phyloP scores from a whole-genome alignment of 2,113 vertebrate genomes.

The Lutjanus erythropterus region DNA sequence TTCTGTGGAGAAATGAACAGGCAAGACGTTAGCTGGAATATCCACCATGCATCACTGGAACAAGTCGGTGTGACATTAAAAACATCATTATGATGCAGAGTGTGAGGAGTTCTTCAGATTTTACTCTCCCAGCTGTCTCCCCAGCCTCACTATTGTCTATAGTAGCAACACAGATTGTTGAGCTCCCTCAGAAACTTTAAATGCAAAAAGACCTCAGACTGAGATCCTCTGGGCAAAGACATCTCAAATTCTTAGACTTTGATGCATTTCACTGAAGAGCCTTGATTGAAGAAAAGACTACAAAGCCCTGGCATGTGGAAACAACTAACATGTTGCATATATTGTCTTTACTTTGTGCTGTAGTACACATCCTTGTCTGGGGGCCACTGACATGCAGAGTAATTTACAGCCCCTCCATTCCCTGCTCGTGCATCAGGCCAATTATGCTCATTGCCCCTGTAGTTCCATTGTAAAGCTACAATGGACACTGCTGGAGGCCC shows the following conservation, averaged over 20 bases:
- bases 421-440: not conserved
- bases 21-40: not conserved
- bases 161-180: not conserved
- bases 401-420: conserved; percentile 45
- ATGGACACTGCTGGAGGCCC: conserved; percentile 66
- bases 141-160: not conserved
- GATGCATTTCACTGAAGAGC: not conserved
- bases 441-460: conserved; percentile 25
- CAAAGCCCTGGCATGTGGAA: not conserved
- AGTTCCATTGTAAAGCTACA: conserved; percentile 59
- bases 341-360: conserved; percentile 5
- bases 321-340: not conserved
- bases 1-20: conserved; percentile 83
- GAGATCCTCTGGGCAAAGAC: not conserved
- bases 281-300: not conserved
- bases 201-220: not conserved
- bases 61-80: not conserved
- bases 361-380: conserved; percentile 45
- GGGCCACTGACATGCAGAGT: conserved; percentile 1
- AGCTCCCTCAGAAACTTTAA: not conserved
- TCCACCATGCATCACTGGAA: not conserved
- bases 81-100: not conserved
- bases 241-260: not conserved
- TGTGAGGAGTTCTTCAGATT: not conserved
- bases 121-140: not conserved